Base-by-base conservation (phyloP, 2,113 vertebrate species). In the Poeciliopsis retropinna region DNA sequence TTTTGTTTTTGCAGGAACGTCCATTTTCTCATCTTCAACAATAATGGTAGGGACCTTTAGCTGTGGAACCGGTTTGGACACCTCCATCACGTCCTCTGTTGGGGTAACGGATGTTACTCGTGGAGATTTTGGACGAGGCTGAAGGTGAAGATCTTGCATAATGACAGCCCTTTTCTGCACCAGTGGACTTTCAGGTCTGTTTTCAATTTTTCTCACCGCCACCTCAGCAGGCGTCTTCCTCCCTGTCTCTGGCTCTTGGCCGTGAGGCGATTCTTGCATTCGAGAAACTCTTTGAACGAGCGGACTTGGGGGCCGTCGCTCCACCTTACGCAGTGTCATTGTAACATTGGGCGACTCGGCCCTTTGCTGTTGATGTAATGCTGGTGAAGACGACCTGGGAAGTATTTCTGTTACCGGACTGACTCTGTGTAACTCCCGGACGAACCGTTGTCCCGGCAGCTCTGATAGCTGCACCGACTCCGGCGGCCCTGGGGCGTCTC, bases 1-100 rank as follows among this genome's bases (percentile, higher is more conserved):
- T 60, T 93, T 93, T 7, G 86, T 87, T 31, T 94, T 95, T 65
- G 70, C 85, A 64, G 91, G 84, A 72, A 71, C 37, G n/a, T 87
- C 91, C 91, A 91, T 91, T n/a, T 87, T 89, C 80, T 94, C 94
- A 39, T 93, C 92, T 81, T 94, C 93, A 25, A 95, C 88, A 71
- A 95, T 67, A 65, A 95, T 95, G 30, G 85, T 85, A 5, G 95
- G 95, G 41, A 95, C 92, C 39, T 64, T 86, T 32, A 93, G 72
- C 28, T 82, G 94, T 5, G 69, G 41, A 9, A 79, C 63, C 22
- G 79, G 73, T 77, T 71, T 89, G 4, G 85, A 37, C 27, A 54
- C 51, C 72, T 93, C 81, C 70, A 57, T 94, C 88, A 83, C 95
- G 88, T 89, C 95, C 61, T 94, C 94, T 63, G 87, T 63, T 69